Conservation (phyloP, 2,113 vertebrate species). For the Cariama cristata region DNA sequence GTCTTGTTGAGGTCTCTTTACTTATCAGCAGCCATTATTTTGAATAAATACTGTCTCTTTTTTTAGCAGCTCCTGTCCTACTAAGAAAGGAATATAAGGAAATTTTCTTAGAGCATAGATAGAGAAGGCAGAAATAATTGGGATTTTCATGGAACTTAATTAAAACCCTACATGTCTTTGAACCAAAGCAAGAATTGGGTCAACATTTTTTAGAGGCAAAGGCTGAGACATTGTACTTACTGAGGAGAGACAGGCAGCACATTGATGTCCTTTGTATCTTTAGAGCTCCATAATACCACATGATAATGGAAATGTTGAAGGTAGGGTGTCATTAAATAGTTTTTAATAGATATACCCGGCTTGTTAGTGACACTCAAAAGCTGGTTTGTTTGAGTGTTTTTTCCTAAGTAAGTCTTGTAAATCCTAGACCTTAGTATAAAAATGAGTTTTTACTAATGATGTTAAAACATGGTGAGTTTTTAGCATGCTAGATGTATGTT, state of each 20-base stretch:
- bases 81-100: not conserved
- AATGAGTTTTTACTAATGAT: not conserved
- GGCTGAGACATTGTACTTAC: not conserved
- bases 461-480: not conserved
- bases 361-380: not conserved
- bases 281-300: not conserved
- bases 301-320: not conserved
- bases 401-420: not conserved
- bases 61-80: not conserved
- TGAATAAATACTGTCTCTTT: not conserved
- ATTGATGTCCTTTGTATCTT: not conserved
- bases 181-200: not conserved
- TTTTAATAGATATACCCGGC: not conserved
- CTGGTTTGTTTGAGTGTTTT: not conserved
- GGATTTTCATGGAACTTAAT: not conserved
- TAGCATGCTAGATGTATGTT: not conserved
- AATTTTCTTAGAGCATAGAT: not conserved
- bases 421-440: not conserved
- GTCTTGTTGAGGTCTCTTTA: not conserved
- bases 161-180: not conserved
- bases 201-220: not conserved
- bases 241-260: not conserved
- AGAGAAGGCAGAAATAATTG: not conserved
- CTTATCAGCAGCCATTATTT: not conserved
- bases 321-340: not conserved